Percentiles rank a stretch among this genome's conserved stretches.
Evolutionary conservation across 2,888 invertebrate species (phyloP).

Genomic region (Cepaea hortensis): DNA sequence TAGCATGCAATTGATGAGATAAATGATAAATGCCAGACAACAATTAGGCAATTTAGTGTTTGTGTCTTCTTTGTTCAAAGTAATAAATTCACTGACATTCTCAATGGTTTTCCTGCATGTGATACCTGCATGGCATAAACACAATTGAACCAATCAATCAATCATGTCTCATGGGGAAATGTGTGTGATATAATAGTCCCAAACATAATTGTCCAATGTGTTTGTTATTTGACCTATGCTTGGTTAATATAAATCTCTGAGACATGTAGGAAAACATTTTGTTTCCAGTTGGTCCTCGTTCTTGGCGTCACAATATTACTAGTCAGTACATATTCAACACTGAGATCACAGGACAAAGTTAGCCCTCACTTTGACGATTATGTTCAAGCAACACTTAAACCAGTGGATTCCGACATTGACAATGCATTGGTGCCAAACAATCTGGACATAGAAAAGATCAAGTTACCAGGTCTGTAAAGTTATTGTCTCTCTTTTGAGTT

Average conservation of each 20-base stretch:
- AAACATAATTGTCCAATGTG: too few species aligned
- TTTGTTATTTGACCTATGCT: neutral
- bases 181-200: too few species aligned
- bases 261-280: neutral
- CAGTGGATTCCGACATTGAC: neutral
- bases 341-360: constrained; percentile 79
- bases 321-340: constrained; percentile 91
- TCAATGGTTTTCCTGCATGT: too few species aligned
- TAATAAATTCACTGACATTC: too few species aligned
- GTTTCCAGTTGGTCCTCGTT: constrained; percentile 83
- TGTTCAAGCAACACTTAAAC: neutral
- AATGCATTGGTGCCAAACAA: neutral
- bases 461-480: neutral
- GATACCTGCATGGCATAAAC: too few species aligned
- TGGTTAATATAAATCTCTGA: neutral
- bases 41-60: too few species aligned
- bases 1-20: too few species aligned
- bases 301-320: constrained; percentile 92
- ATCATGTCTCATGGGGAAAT: too few species aligned
- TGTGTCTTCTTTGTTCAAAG: too few species aligned
- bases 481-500: neutral
- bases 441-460: neutral
- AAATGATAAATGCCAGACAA: too few species aligned
- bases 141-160: too few species aligned
- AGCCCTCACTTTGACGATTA: constrained; percentile 46